Conservation (phyloP, 2,888 invertebrate species). For the Chorisops tibialis region DNA sequence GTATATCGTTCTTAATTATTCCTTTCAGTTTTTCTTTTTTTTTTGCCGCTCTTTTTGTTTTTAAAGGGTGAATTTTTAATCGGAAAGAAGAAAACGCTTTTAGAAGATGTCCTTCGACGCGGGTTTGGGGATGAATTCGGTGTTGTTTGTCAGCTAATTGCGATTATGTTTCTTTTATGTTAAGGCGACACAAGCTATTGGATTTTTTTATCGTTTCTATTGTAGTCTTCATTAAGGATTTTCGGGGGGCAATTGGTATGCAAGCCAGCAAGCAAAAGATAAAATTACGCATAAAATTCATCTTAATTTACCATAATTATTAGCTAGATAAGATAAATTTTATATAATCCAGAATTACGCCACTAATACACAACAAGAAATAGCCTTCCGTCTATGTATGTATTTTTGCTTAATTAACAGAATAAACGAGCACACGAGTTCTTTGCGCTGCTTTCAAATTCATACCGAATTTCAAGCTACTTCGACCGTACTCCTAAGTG, state of each 20-base stretch:
- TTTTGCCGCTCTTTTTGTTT: too few species aligned
- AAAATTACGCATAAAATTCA: not conserved
- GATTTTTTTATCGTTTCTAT: not conserved
- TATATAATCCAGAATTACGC: not conserved
- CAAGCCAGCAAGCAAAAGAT: not conserved
- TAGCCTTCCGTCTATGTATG: too few species aligned
- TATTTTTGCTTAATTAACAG: not conserved
- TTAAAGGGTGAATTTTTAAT: conserved; percentile 29
- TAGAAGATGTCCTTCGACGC: not conserved
- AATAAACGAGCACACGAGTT: too few species aligned
- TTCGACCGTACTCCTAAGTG: too few species aligned
- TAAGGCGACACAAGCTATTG: not conserved
- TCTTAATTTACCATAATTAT: not conserved
- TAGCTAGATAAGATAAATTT: not conserved
- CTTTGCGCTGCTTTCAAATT: too few species aligned
- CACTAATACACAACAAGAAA: too few species aligned
- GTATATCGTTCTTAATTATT: conserved; percentile 24
- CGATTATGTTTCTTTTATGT: conserved; percentile 7
- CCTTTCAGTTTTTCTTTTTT: not conserved
- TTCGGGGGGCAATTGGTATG: too few species aligned
- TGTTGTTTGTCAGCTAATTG: not conserved
- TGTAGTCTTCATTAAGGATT: not conserved
- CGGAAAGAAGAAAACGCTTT: not conserved
- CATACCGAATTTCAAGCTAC: too few species aligned
- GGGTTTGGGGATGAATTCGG: not conserved